phyloP scores from a whole-genome alignment of 2,888 invertebrate species.

The Drosophila mayaguana region DNA sequence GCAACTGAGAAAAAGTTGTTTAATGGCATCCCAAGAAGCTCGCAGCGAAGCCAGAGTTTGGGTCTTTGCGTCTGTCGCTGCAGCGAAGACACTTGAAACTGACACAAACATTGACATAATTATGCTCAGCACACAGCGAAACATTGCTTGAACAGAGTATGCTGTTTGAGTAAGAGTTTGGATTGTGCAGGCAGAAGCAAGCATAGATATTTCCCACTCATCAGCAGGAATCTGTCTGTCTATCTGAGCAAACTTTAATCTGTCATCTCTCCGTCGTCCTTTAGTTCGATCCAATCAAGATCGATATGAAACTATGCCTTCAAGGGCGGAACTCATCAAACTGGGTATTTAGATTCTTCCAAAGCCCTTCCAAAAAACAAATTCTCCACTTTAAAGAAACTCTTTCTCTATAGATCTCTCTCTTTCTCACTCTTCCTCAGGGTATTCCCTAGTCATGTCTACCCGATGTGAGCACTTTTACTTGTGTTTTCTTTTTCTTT shows the following conservation, averaged over 20 bases:
- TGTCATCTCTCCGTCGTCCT: no score
- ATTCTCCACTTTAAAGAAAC: no score
- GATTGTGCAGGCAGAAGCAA: no score
- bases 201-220: no score
- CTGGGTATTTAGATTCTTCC: no score
- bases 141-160: background rate
- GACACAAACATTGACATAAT: constrained; percentile 69
- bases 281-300: background rate
- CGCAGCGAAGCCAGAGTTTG: background rate
- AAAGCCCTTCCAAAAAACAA: no score
- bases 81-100: constrained; percentile 52
- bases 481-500: background rate
- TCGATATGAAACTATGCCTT: no score
- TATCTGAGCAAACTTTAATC: background rate
- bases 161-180: no score
- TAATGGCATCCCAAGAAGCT: constrained; percentile 51
- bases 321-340: no score
- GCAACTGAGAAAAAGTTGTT: constrained; percentile 45
- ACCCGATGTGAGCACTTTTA: background rate
- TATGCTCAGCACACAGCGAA: constrained; percentile 7
- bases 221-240: background rate
- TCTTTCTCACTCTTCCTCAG: background rate
- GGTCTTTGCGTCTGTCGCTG: background rate
- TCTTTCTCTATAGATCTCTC: background rate
- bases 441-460: background rate